Conservation (phyloP, 2,797 vertebrate genomes). For the Lepidocolaptes lacrymiger region DNA sequence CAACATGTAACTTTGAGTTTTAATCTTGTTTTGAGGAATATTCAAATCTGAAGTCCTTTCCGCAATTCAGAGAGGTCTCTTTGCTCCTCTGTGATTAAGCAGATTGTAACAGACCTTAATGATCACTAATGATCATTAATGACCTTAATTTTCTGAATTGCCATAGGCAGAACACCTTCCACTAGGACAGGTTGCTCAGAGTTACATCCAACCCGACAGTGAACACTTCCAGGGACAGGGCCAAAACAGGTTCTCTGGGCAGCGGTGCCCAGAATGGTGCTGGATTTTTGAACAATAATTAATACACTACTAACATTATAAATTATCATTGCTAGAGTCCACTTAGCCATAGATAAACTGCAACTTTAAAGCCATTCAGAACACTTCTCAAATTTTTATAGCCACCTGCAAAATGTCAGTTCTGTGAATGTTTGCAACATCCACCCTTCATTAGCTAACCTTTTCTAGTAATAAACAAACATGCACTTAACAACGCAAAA, state of each 20-base stretch:
- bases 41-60: too few relatives aligned
- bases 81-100: too few relatives aligned
- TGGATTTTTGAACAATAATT: background rate
- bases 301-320: background rate
- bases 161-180: background rate
- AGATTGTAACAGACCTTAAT: too few relatives aligned
- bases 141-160: background rate
- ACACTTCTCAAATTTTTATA: background rate
- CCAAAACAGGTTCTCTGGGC: background rate
- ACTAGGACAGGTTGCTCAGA: background rate
- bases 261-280: background rate
- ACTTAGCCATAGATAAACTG: background rate
- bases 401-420: background rate
- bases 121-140: too few relatives aligned
- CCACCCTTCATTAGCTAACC: background rate
- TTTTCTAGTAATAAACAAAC: background rate
- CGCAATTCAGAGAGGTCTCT: too few relatives aligned
- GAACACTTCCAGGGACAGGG: background rate
- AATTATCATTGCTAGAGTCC: background rate
- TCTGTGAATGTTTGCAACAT: background rate
- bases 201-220: background rate
- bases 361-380: background rate
- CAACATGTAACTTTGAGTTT: too few relatives aligned
- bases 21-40: too few relatives aligned
- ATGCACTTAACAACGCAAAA: background rate